These are phyloP conservation scores for Tricholauxania praeusta DNA, from an alignment of 2,888 invertebrate genomes.

Conservation along the genomic window DNA sequence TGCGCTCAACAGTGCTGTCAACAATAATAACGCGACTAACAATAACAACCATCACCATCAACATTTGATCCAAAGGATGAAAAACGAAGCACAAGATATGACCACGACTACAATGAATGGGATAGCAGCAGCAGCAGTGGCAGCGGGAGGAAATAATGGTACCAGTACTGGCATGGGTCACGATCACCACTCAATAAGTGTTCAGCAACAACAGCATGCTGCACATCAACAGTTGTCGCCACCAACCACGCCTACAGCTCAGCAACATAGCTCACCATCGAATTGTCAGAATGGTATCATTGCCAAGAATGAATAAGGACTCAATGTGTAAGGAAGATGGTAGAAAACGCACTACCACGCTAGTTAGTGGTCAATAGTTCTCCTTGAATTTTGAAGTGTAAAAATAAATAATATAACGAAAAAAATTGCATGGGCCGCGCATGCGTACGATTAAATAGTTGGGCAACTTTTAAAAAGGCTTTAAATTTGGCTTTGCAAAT, in stretches of 20 bases:
- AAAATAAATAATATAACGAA: no score
- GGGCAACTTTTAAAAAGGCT: no score
- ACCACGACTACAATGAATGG: constrained; percentile 66
- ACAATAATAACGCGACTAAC: constrained; percentile 48
- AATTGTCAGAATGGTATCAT: constrained; percentile 44
- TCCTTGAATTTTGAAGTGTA: no score
- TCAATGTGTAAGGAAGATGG: neutral
- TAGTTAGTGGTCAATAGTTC: no score
- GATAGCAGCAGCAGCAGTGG: constrained; percentile 51
- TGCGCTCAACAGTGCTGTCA: constrained; percentile 43
- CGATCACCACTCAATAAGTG: constrained; percentile 16
- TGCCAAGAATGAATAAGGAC: constrained; percentile 51
- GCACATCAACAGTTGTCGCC: constrained; percentile 54
- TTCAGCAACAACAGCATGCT: constrained; percentile 48
- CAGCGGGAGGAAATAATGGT: constrained; percentile 17
- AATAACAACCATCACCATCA: constrained; percentile 47
- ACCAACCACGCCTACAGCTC: constrained; percentile 59
- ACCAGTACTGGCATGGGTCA: neutral
- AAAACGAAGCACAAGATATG: constrained; percentile 67
- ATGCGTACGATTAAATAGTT: no score
- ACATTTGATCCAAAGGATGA: constrained; percentile 56
- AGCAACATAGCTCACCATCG: constrained; percentile 43
- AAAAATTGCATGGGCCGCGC: no score
- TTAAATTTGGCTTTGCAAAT: no score
- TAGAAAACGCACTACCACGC: no score